Base-by-base conservation (phyloP, 2,888 invertebrate genomes). In the Galerucella calmariensis region DNA sequence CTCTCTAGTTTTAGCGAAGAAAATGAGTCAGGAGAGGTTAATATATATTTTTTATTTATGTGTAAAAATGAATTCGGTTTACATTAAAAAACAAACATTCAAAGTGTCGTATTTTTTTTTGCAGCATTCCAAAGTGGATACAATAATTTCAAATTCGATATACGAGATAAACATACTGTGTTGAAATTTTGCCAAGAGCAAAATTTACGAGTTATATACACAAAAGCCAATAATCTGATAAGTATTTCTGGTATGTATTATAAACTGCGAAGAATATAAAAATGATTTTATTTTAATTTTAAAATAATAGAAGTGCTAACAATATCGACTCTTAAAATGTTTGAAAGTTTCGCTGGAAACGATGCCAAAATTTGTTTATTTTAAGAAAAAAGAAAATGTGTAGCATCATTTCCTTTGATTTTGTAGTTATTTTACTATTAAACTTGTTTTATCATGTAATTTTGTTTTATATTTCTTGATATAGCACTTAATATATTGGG, bases 291-390 rank as follows among this genome's bases (percentile, higher is more conserved):
- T 67, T 16, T 67, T 16, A 62, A 51, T 69, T 69, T 69, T 62
- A 41, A 10, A 62, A 61, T 70, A 71, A 65, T 58, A 65, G 56
- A 58, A 71, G 9, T 27, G 27, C 44, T 71, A 63, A 53, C 51
- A 69, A 14, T 62, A 71, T 58, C 41, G 53, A 71, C 44, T 44
- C 56, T 48, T 20, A 1, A 41, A 41, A 63, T 16, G 14, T 14
- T 69, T 65, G 51, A 69, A 62, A 67, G 71, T 65, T 53, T 71
- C 75, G 71, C 61, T 71, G 73, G 69, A 76, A 73, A 76, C 58
- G 56, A 56, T 53, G 53, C n/a, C n/a, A 53, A 53, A 53, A 16
- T 10, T 20, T 1, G 56, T 20, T 56, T 56, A 9, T 16, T 16
- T 16, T 8, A 8, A 53, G 53, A 53, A 8, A 53, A 53, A 53